Base-by-base conservation (phyloP, 2,888 invertebrate species). In the Sphaeridia pumilis region DNA sequence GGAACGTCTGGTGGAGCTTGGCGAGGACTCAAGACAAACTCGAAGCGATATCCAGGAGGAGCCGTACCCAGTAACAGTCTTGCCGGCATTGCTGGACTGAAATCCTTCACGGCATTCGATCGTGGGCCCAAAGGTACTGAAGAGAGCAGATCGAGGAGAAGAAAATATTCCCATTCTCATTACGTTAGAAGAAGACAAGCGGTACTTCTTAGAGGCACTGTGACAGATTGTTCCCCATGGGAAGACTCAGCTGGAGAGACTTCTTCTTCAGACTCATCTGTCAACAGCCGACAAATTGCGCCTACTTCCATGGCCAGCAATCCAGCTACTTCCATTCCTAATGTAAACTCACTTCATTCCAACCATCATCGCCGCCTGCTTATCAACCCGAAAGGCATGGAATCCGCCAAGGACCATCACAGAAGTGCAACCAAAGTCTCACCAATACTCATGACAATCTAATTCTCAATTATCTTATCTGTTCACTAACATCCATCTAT, bases 201-300 rank as follows among this genome's bases (percentile, higher is more conserved):
- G 3, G 36, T 63, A 14, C 36, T 61, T 20, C 44, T 63, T 14
- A 43, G 65, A 12, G 65, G 59, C 3, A 58, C 58, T n/a, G 57
- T 63, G 24, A 63, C 65, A 20, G 65, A 65, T 42, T 63, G 60
- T 27, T 63, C 63, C 10, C 59, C 60, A 4, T 63, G 60, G 63
- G 61, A 63, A n/a, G 57, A 60, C 26, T 46, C 46, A 3, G 21
- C 21, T 2, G 26, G 41, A 17, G 25, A 48, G 10, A 41, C 10
- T 26, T 10, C 41, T 20, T 38, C 38, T 38, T 7, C 38, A 38
- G 38, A 38, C 38, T 38, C 38, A 38, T 38, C 38, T 38, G 38
- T 38, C 38, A 38, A 38, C 38, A 38, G 38, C 17, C 38, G 38
- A 38, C 38, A 38, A 38, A 38, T 38, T 38, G 10, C 38, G 20